These are phyloP conservation scores for Arothron firmamentum DNA, from an alignment of 2,113 vertebrate genomes.

Conservation along the genomic window DNA sequence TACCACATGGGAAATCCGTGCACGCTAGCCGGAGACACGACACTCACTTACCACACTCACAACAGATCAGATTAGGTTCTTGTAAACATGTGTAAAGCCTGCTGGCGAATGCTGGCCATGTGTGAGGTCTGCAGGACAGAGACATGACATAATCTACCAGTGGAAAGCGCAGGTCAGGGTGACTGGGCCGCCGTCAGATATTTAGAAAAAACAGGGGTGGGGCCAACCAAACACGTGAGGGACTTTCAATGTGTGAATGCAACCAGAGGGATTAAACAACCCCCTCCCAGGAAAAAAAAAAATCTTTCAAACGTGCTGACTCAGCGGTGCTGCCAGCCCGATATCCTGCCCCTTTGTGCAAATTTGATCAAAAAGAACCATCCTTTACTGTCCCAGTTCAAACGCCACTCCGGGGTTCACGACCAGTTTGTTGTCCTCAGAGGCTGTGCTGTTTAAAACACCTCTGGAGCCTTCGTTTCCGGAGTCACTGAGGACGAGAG, in stretches of 20 bases:
- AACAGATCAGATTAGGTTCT: conserved; percentile 10
- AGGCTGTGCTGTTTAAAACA: conserved; percentile 29
- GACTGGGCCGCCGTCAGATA: background rate
- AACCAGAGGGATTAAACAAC: background rate
- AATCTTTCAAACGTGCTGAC: conserved; percentile 15
- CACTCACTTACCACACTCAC: background rate
- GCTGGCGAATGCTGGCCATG: conserved; percentile 17
- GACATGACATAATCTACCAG: conserved; percentile 5
- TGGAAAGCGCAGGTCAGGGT: conserved; percentile 1
- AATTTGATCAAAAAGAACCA: conserved; percentile 40
- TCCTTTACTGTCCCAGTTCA: conserved; percentile 33
- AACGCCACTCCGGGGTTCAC: conserved; percentile 49
- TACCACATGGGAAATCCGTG: conserved; percentile 13
- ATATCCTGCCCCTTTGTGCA: conserved; percentile 38
- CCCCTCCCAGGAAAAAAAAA: background rate
- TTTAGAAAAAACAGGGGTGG: background rate
- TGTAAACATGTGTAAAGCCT: background rate
- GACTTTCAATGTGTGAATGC: background rate
- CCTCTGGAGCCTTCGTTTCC: conserved; percentile 39
- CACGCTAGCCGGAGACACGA: conserved; percentile 6
- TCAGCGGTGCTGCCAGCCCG: conserved; percentile 21
- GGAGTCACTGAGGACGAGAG: conserved; percentile 29
- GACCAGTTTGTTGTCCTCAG: conserved; percentile 30
- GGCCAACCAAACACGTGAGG: background rate
- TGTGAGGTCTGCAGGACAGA: conserved; percentile 12